Conservation (phyloP, 2,797 vertebrate genomes). For the Spinibarbus caldwelli region DNA sequence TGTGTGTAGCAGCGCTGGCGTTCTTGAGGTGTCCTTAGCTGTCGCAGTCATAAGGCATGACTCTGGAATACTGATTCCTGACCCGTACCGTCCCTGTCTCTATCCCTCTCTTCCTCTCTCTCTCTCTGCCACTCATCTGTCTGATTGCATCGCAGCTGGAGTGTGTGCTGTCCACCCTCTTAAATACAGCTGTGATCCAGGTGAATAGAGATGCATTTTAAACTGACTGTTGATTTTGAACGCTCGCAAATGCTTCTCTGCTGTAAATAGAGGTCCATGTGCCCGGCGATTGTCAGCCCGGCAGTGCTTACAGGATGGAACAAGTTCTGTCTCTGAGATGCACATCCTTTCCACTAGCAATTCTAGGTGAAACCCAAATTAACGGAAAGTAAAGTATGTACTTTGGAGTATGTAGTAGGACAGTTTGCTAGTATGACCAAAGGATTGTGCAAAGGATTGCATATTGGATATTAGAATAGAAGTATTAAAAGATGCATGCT, state of each 20-base stretch:
- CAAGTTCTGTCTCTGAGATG: background rate
- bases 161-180: slow-evolving; percentile 33
- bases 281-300: too few relatives aligned
- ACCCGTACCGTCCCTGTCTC: slow-evolving; percentile 15
- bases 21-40: slow-evolving; percentile 54
- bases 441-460: too few relatives aligned
- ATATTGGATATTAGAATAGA: background rate
- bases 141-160: slow-evolving; percentile 32
- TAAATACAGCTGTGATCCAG: slow-evolving; percentile 35
- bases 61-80: slow-evolving; percentile 55
- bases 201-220: slow-evolving; percentile 36
- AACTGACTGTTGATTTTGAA: slow-evolving; percentile 1
- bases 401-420: background rate
- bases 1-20: slow-evolving; percentile 29
- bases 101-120: slow-evolving; percentile 13
- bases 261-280: background rate
- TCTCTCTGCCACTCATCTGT: slow-evolving; percentile 22
- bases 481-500: background rate
- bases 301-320: background rate
- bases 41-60: slow-evolving; percentile 45
- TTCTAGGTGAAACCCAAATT: background rate
- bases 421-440: background rate
- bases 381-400: background rate
- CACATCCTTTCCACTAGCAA: background rate
- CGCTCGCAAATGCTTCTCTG: background rate